phyloP scores from a whole-genome alignment of 2,888 invertebrate species.

The Tetrapedia diversipes region DNA sequence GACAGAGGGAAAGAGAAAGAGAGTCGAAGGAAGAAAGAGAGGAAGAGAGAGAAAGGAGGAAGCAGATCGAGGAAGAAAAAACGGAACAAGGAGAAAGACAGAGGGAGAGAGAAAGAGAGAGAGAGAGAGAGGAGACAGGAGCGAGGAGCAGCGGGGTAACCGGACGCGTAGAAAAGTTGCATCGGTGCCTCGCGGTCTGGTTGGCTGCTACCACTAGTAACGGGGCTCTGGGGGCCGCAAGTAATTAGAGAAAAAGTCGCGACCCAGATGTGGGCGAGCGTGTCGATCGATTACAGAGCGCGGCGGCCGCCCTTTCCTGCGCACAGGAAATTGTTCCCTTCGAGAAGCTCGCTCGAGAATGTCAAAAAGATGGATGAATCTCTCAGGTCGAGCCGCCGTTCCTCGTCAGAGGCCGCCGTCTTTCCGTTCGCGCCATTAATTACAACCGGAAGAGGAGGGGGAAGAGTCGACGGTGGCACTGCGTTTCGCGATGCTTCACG shows the following conservation, averaged over 20 bases:
- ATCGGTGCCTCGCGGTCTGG: slow-evolving; percentile 45
- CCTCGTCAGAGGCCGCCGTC: background rate
- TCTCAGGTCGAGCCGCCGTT: slow-evolving; percentile 4
- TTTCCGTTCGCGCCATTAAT: slow-evolving; percentile 34
- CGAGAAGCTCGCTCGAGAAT: slow-evolving; percentile 35
- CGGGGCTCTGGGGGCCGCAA: slow-evolving; percentile 54
- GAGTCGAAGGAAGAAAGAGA: too few relatives aligned
- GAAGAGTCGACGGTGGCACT: too few relatives aligned
- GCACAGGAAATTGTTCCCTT: slow-evolving; percentile 48
- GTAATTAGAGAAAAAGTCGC: slow-evolving; percentile 72
- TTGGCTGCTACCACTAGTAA: slow-evolving; percentile 42
- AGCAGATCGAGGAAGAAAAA: background rate
- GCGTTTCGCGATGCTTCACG: background rate
- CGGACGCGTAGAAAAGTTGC: slow-evolving; percentile 56
- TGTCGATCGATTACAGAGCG: slow-evolving; percentile 65
- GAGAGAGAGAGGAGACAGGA: background rate
- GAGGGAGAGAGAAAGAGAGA: background rate
- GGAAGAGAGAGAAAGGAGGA: background rate
- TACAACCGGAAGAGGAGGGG: slow-evolving; percentile 34
- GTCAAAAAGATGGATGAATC: slow-evolving; percentile 61
- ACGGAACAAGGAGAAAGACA: background rate
- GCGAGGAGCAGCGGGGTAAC: too few relatives aligned
- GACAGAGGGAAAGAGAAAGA: too few relatives aligned
- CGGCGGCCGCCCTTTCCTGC: slow-evolving; percentile 31
- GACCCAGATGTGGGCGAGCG: slow-evolving; percentile 66